phyloP scores from a whole-genome alignment of 2,113 vertebrate species.

The Micronycteris hirsuta region DNA sequence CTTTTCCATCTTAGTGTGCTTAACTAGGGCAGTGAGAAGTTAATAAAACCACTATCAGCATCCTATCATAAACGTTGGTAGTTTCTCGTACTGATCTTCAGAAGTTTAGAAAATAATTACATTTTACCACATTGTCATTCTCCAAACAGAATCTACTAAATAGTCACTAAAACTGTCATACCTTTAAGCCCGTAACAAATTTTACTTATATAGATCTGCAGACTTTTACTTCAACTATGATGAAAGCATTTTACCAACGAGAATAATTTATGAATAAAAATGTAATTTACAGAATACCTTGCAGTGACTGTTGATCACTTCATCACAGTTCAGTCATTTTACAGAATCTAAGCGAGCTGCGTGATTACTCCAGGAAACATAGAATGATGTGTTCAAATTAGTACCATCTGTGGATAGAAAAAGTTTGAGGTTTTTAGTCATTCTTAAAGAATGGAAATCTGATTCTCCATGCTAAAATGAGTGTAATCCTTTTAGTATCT shows the following conservation, averaged over 20 bases:
- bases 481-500: constrained; percentile 85
- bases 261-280: constrained; percentile 69
- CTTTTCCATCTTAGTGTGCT: background rate
- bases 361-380: constrained; percentile 80
- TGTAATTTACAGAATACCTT: constrained; percentile 69
- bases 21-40: background rate
- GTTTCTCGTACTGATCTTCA: background rate
- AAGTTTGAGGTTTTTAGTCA: constrained; percentile 80
- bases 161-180: background rate
- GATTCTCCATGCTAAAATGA: constrained; percentile 84
- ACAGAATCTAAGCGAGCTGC: constrained; percentile 83
- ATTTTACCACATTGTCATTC: background rate
- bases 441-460: constrained; percentile 85
- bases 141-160: background rate
- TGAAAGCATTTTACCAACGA: constrained; percentile 55
- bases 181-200: constrained; percentile 17
- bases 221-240: background rate
- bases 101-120: constrained; percentile 19
- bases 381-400: constrained; percentile 83
- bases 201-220: background rate
- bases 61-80: background rate
- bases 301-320: constrained; percentile 77
- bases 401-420: constrained; percentile 83
- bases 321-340: constrained; percentile 82
- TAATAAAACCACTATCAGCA: background rate